Base-by-base conservation (phyloP, 2,113 vertebrate genomes). In the Colossoma macropomum region DNA sequence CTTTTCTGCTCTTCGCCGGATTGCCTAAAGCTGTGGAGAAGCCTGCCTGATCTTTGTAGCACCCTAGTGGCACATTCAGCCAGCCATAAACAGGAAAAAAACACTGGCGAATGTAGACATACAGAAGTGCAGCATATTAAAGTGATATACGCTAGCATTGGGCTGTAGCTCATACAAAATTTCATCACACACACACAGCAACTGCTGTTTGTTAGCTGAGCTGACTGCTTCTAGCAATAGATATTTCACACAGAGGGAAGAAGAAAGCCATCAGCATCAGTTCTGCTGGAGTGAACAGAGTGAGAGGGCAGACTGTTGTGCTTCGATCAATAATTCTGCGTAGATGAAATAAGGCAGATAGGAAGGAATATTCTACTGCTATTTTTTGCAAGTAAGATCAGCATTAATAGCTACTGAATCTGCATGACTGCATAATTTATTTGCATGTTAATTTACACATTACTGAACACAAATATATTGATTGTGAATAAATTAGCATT, bases 121-220 rank as follows among this genome's bases (percentile, higher is more conserved):
- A 38, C 27, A 12, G 66, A 45, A 45, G 68, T 69, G 66, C 30
- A 34, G 66, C 28, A 38, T 69, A 69, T 69, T 69, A 69, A 34
- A 69, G 30, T 69, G 59, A 62, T 27, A 27, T 27, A 62, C 25
- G 59, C 13, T 11, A 10, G 66, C 30, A 72, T 41, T 45, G 68
- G 54, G 34, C 50, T 73, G 79, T 79, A 30, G 41, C 27, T 81
- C 79, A 72, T 25, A 48, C 71, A 65, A 48, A 81, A 73, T 79
- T 70, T 70, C 48, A 79, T 70, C 77, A 72, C 34, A 50, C n/a
- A 80, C 60, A 48, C 81, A 77, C n/a, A 77, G 10, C 38, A 25
- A 50, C 38, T 73, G 41, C 52, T 41, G 56, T 59, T 32, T 71
- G 77, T 69, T 80, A 27, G 56, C 68, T 71, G 54, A 48, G 34